These are phyloP conservation scores for Hydrolagus colliei DNA, from an alignment of 2,797 vertebrate genomes.

Conservation along the genomic window DNA sequence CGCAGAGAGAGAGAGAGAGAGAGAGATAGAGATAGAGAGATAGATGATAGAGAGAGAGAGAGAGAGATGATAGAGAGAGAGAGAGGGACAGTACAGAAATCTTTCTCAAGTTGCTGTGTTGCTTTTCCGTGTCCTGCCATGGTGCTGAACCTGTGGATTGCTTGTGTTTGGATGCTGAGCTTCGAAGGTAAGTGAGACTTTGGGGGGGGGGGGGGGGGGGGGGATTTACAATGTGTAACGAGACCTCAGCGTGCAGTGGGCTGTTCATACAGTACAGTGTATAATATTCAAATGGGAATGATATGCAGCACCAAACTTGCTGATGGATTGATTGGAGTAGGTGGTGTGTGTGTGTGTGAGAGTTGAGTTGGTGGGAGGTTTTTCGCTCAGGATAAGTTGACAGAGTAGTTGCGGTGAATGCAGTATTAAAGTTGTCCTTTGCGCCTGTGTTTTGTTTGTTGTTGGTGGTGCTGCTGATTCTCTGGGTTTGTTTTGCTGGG, in stretches of 20 bases:
- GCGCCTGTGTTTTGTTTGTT: background rate
- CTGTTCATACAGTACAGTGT: no score
- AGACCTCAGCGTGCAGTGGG: no score
- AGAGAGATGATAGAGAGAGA: no score
- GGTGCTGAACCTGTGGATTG: constrained; percentile 28
- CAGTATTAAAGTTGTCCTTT: background rate
- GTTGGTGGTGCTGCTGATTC: background rate
- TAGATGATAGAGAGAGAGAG: no score
- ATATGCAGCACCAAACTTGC: background rate
- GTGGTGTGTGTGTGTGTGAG: no score
- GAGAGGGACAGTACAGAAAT: no score
- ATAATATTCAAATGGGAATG: background rate
- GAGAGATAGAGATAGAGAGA: no score
- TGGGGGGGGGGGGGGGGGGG: no score
- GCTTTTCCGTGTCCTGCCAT: constrained; percentile 7
- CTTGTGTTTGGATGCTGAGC: background rate
- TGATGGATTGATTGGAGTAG: no score
- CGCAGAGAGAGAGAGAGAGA: no score
- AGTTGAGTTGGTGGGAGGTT: no score
- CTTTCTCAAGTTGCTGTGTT: background rate
- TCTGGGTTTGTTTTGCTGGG: no score
- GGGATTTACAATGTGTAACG: background rate
- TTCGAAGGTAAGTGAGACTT: constrained; percentile 20
- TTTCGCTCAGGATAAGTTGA: background rate
- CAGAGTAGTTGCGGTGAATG: background rate